Conservation (phyloP, 2,797 vertebrate genomes). For the Dendrocincla tyrannina region DNA sequence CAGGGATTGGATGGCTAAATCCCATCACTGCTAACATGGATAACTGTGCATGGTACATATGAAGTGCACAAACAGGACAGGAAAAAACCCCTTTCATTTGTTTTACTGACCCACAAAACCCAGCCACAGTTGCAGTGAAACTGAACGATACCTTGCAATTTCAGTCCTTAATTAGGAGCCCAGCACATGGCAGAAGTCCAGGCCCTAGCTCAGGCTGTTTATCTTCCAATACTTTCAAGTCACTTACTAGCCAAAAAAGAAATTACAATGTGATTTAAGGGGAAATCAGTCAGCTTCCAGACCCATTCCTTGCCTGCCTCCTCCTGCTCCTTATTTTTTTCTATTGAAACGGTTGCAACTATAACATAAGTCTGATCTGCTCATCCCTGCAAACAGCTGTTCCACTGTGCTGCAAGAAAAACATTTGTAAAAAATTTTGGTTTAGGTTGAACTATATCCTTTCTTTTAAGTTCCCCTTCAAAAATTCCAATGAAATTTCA, state of each 20-base stretch:
- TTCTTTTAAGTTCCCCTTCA: conserved; percentile 2
- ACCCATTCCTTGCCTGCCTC: neutral
- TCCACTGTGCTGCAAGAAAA: conserved; percentile 37
- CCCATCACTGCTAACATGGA: neutral
- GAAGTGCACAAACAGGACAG: neutral
- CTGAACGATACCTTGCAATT: conserved; percentile 67
- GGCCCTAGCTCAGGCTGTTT: conserved; percentile 71
- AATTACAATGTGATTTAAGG: conserved; percentile 67
- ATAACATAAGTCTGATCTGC: neutral
- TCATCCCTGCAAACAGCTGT: conserved; percentile 49
- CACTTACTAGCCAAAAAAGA: conserved; percentile 67
- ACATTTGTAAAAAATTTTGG: conserved; percentile 9
- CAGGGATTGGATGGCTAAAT: neutral
- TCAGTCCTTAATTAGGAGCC: conserved; percentile 76
- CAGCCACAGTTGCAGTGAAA: conserved; percentile 54
- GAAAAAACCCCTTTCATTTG: conserved; percentile 5
- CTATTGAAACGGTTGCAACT: conserved; percentile 3
- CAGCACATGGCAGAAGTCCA: conserved; percentile 72
- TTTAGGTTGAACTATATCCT: conserved; percentile 18
- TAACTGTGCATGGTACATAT: neutral
- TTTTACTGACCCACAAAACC: conserved; percentile 60
- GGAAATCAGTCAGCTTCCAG: conserved; percentile 44
- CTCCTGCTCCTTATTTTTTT: neutral
- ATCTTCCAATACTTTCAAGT: conserved; percentile 73
- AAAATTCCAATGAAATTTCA: conserved; percentile 13